Evolutionary conservation across 2,888 invertebrate genomes (phyloP), one percentile per base, ranked within the genome.

Genomic region (Cosmia trapezina): DNA sequence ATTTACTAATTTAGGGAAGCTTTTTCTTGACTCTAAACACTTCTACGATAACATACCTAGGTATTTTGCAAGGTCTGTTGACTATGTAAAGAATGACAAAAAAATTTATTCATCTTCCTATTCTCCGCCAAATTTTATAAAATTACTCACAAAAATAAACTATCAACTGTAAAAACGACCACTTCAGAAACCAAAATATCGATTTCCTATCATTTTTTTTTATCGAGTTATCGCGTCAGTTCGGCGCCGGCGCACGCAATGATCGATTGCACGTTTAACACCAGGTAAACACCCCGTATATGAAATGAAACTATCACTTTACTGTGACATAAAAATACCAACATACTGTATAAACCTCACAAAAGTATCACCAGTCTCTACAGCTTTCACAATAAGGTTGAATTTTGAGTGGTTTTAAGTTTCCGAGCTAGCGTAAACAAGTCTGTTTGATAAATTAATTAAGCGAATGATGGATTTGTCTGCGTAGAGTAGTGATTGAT

Each of bases 401-500:
- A 83, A 62, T 79, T 76, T 88, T 47, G 70, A 65, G 11, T 74
- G 65, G 28, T 33, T 59, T 70, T 68, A 70, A 62, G 28, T 70
- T 78, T 43, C 43, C 64, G 65, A 76, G 77, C 45, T 70, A 51
- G 41, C 72, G 33, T 33, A 65, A 67, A 47, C 43, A 79, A 83
- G 70, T 77, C 84, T 83, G 86, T 79, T 74, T 83, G 89, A 90
- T 87, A 89, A 89, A 92, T 93, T 93, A 92, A 93, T 92, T 91
- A 90, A 89, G 82, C 76, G 89, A 87, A 91, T 92, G 91, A 92
- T 91, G 88, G 91, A 92, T 91, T 87, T 83, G 88, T 84, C 86
- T 81, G 83, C 70, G 85, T 75, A 81, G 85, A 87, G 87, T 80
- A 80, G 88, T 94, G 94, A 94, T 93, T 92, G 93, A 94, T 94